Conservation (phyloP, 2,797 vertebrate genomes). For the Mormyrus proboscirostris region DNA sequence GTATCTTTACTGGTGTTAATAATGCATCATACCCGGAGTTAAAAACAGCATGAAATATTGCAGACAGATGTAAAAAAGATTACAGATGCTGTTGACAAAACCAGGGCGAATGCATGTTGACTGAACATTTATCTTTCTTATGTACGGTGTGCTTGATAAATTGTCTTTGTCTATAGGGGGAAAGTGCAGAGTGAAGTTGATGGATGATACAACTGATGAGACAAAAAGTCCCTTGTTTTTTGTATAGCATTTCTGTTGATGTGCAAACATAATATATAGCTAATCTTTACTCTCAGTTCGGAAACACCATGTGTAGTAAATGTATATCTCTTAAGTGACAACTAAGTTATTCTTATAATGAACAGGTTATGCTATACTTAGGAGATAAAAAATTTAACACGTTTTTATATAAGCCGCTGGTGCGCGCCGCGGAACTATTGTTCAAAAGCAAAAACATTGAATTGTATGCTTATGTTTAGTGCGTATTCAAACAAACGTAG, state of each 20-base stretch:
- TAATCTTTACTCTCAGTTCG: neutral
- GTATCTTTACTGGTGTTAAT: neutral
- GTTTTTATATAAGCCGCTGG: neutral
- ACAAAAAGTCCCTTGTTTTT: neutral
- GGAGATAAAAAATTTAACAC: neutral
- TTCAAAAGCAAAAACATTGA: neutral
- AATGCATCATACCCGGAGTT: neutral
- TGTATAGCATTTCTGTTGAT: neutral
- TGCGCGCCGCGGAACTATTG: neutral
- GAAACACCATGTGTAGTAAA: neutral
- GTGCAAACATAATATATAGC: neutral
- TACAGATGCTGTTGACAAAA: neutral
- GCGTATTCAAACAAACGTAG: neutral
- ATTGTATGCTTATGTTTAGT: neutral
- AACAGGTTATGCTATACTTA: neutral
- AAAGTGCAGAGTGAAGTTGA: constrained; percentile 13
- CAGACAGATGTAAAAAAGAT: neutral
- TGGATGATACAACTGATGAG: neutral
- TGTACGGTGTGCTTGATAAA: neutral
- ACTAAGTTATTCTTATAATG: neutral
- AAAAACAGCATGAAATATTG: neutral
- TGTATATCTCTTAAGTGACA: neutral
- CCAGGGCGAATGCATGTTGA: neutral
- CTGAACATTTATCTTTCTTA: neutral
- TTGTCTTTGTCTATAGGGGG: neutral